Conservation (phyloP, 2,797 vertebrate genomes). For the Rhinichthys osculus region DNA sequence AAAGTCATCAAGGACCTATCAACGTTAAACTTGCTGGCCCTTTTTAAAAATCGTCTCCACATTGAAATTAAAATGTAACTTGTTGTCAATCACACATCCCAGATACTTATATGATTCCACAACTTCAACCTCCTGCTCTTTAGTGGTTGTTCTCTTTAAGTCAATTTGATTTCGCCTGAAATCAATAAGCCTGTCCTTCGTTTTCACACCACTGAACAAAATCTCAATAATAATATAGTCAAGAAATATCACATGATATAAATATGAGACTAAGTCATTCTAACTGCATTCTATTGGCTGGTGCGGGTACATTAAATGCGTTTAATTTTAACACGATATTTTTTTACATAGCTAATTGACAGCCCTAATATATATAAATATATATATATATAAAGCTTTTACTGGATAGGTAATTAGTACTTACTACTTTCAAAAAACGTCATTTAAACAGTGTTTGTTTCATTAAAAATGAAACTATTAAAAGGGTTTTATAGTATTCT, state of each 20-base stretch:
- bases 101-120: neutral
- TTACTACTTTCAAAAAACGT: neutral
- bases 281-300: no score
- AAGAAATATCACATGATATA: no score
- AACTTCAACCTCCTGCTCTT: neutral
- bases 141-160: neutral
- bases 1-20: no score
- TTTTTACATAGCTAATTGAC: no score
- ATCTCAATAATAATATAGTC: no score
- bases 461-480: neutral
- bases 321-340: no score
- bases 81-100: neutral
- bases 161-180: neutral
- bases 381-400: neutral
- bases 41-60: neutral
- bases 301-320: no score
- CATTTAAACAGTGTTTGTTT: neutral
- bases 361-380: no score
- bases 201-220: neutral
- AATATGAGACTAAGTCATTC: no score
- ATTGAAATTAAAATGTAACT: neutral
- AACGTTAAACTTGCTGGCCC: no score
- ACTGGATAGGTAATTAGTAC: neutral
- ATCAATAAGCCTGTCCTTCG: neutral
- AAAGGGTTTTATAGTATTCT: neutral